Conservation (phyloP, 2,113 vertebrate genomes). For the Tragelaphus buxtoni region DNA sequence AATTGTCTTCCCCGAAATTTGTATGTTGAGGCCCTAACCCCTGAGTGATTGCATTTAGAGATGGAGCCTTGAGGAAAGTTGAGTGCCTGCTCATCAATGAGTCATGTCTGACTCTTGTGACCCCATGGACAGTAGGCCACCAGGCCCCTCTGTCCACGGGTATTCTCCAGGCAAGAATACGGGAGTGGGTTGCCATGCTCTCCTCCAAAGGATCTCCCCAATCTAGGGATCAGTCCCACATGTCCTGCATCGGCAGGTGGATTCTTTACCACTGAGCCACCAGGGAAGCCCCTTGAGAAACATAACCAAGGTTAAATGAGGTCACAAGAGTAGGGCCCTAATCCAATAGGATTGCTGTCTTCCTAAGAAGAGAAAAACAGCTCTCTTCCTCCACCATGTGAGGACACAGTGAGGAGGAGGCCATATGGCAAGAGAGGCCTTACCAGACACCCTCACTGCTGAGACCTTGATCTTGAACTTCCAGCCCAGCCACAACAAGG, state of each 20-base stretch:
- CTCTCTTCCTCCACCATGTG: not conserved
- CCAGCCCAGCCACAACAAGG: not conserved
- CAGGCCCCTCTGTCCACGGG: not conserved
- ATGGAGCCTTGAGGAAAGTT: not conserved
- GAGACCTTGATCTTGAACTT: not conserved
- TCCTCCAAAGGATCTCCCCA: not conserved
- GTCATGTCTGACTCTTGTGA: not conserved
- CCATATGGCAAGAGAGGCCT: not conserved
- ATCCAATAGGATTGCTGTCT: not conserved
- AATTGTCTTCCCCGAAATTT: not conserved
- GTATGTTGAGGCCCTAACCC: not conserved
- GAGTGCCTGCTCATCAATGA: not conserved
- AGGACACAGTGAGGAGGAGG: not conserved
- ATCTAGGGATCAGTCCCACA: not conserved
- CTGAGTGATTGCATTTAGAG: not conserved
- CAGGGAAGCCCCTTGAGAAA: not conserved
- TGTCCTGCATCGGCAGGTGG: not conserved
- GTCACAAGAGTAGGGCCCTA: not conserved
- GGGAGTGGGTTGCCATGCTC: not conserved
- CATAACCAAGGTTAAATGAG: not conserved
- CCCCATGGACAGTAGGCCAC: not conserved
- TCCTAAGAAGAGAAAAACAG: not conserved
- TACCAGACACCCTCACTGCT: not conserved
- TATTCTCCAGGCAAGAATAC: not conserved
- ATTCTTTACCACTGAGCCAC: not conserved